Evolutionary conservation across 1,140 invertebrate species (phyloP), one percentile per base, ranked within the genome.

Genomic region (Ceratina japonica): DNA sequence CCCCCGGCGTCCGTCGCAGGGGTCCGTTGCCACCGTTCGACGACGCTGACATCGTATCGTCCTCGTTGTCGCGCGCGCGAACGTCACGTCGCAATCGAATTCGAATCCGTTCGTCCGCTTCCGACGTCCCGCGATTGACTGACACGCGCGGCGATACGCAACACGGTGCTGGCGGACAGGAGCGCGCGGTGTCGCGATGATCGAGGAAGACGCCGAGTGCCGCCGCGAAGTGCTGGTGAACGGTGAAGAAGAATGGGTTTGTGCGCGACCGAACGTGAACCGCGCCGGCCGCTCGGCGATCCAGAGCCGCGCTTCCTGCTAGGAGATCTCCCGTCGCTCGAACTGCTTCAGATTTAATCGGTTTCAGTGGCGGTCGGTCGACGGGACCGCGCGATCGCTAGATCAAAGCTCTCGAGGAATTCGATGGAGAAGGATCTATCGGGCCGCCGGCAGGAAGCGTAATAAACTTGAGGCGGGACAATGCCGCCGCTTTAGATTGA

Each of bases 391-490:
- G 20, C 27, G 24, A 15, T 15, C n/a, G 37, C 3, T 44, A 44
- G 37, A 44, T 44, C 37, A 44, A 44, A 18, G 27, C 15, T 2
- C 0, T 31, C 10, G 24, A 12, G 22, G 52, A n/a, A 37, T 24
- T 0, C 20, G 20, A 63, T 56, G n/a, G 44, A 12, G 54, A 52
- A 49, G 16, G n/a, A 2, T 4, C 62, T 31, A 15, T n/a, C 24
- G 58, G 51, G 22, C 58, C 56, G 49, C 68, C n/a, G 51, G 54
- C 49, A 31, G 51, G 3, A 51, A 80, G 63, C 56, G 69, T 75
- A 80, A 83, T 84, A 83, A 84, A 74, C 76, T 56, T 7, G 15
- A 51, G 49, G 18, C 20, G 7, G 65, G n/a, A 71, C 56, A 69
- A 80, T 80, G 68, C 61, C 65, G 3, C 20, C 37, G 51, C 13